A percentile compares a stretch with the other conserved stretches of the same genome.
Conservation (phyloP, 2,888 invertebrate species). For the Smittia sp. region DNA sequence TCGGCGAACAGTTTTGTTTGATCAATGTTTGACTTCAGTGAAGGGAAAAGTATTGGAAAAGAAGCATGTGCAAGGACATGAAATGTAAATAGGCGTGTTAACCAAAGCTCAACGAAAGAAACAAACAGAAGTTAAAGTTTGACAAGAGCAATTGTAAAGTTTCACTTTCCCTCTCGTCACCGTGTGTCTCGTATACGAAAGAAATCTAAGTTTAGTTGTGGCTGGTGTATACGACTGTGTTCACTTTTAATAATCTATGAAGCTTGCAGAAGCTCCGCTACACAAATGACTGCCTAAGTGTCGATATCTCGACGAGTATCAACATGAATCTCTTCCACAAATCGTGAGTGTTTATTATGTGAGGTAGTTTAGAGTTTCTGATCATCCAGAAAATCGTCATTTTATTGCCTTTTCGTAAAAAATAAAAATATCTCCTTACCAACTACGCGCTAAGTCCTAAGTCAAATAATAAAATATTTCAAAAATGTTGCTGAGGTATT, state of each 20-base stretch:
- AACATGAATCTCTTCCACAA: constrained; percentile 2
- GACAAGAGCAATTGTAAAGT: neutral
- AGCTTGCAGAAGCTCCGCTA: constrained; percentile 6
- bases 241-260: neutral
- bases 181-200: constrained; percentile 28
- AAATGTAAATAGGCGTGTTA: constrained; percentile 30
- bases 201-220: neutral
- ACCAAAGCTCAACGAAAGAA: constrained; percentile 17
- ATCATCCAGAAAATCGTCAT: neutral
- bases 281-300: neutral
- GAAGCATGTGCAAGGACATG: constrained; percentile 1
- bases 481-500: constrained; percentile 15
- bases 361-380: constrained; percentile 19
- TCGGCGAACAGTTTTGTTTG: constrained; percentile 31
- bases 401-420: constrained; percentile 23
- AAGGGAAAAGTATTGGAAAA: constrained; percentile 16
- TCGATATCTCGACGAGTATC: neutral
- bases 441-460: neutral
- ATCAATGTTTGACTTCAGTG: constrained; percentile 36
- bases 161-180: constrained; percentile 5
- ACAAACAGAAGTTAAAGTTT: constrained; percentile 27
- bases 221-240: constrained; percentile 13
- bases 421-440: constrained; percentile 2
- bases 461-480: neutral
- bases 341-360: constrained; percentile 12